Evolutionary conservation across 2,797 vertebrate genomes (phyloP), one percentile per base, ranked within the genome.

Genomic region (Danio tinwini): DNA sequence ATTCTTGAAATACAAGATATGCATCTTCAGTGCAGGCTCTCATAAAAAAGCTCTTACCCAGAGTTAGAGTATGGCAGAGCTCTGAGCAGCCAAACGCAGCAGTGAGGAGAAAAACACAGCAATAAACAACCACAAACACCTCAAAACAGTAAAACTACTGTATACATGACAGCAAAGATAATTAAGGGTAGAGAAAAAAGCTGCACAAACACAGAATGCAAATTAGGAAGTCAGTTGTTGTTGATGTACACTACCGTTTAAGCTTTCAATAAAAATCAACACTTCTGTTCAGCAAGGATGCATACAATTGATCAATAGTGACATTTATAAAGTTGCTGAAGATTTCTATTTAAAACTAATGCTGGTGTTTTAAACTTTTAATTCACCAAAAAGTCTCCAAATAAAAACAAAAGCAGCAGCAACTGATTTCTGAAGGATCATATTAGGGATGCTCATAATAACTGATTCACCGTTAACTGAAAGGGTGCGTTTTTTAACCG

Each of bases 11-110:
- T 17, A 58, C 37, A 39, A 17, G 67, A 70, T 44, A 56, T 37
- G 5, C 11, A 49, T 13, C 49, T 45, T 71, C 56, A 10, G 4
- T 62, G n/a, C 9, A 68, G 59, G n/a, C 55, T 58, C 52, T 61
- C 13, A 29, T 50, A 17, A 40, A 17, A 17, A 40, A 58, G 40
- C 40, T 88, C 96, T 97, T 97, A 98, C 97, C 97, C 96, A 94
- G 97, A 95, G 83, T 96, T 93, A 8, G 96, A 96, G 86, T 98
- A 96, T 56, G 97, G 95, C 82, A 97, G 95, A 89, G 96, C 94
- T 93, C 97, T 98, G 92, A 81, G 40, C 85, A 74, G 86, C 86
- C 86, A 74, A 1, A 0, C 17, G 91, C 90, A 94, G 93, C 93
- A 87, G 85, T 86, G 88, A 82, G 91, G 76, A 90, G 87, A 89